Conservation (phyloP, 2,797 vertebrate genomes). For the Xiphorhynchus erythropygius region DNA sequence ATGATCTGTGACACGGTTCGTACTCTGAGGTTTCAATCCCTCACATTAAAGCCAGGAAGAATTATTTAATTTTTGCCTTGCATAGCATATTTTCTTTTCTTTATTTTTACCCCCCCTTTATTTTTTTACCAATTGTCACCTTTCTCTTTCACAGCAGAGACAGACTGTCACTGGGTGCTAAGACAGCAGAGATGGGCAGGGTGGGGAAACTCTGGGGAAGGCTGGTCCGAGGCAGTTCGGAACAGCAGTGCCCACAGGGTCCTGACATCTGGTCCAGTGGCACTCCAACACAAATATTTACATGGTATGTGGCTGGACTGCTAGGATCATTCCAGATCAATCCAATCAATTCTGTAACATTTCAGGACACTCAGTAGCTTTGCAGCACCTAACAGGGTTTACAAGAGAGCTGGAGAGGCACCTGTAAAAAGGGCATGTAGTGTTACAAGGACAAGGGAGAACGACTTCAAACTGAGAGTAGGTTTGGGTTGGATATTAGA, state of each 20-base stretch:
- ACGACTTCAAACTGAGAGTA: background rate
- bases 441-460: background rate
- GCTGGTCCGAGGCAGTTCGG: background rate
- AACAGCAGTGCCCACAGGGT: background rate
- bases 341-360: background rate
- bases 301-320: rapidly evolving
- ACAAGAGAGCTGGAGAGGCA: background rate
- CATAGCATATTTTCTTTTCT: background rate
- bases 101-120: rapidly evolving
- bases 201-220: too few species aligned
- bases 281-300: background rate
- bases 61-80: background rate
- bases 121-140: background rate
- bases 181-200: background rate
- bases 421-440: too few species aligned
- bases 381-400: background rate
- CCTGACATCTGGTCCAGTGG: rapidly evolving
- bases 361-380: background rate
- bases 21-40: background rate
- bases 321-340: background rate
- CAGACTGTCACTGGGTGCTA: background rate
- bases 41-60: background rate
- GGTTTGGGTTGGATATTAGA: background rate
- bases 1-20: background rate
- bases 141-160: background rate